These are phyloP conservation scores for Caracal caracal DNA, from an alignment of 2,113 vertebrate genomes.

Conservation along the genomic window DNA sequence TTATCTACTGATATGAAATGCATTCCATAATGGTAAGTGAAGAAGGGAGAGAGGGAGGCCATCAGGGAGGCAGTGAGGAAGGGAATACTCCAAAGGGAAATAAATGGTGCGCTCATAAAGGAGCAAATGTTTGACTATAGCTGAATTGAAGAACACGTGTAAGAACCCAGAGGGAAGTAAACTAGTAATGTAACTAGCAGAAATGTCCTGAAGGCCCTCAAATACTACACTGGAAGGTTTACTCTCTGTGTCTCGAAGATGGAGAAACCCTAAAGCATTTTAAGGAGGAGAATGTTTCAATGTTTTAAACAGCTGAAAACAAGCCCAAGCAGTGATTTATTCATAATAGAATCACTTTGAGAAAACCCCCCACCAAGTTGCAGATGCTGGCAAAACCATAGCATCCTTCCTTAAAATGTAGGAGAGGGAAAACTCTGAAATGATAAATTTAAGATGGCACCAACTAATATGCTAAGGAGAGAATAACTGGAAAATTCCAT, in stretches of 20 bases:
- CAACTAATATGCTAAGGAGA: neutral
- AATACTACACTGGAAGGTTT: neutral
- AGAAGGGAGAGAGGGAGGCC: neutral
- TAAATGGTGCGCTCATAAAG: neutral
- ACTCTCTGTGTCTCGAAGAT: neutral
- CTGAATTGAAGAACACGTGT: neutral
- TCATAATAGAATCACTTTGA: constrained; percentile 56
- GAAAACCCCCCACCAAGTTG: constrained; percentile 50
- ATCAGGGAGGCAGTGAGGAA: neutral
- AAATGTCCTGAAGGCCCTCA: neutral
- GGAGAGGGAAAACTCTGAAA: constrained; percentile 4
- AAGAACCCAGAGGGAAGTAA: neutral
- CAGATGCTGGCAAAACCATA: neutral
- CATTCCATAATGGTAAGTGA: neutral
- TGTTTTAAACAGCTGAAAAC: constrained; percentile 49
- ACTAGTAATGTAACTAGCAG: neutral
- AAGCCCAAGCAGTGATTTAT: constrained; percentile 43
- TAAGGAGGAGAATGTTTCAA: neutral
- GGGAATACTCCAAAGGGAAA: neutral
- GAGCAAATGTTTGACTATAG: neutral
- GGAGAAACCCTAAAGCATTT: neutral
- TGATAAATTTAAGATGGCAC: constrained; percentile 58
- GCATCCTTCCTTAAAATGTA: constrained; percentile 35
- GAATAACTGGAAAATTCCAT: constrained; percentile 44
- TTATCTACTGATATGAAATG: neutral